Evolutionary conservation across 2,113 vertebrate genomes (phyloP).

Genomic region (Castor canadensis): DNA sequence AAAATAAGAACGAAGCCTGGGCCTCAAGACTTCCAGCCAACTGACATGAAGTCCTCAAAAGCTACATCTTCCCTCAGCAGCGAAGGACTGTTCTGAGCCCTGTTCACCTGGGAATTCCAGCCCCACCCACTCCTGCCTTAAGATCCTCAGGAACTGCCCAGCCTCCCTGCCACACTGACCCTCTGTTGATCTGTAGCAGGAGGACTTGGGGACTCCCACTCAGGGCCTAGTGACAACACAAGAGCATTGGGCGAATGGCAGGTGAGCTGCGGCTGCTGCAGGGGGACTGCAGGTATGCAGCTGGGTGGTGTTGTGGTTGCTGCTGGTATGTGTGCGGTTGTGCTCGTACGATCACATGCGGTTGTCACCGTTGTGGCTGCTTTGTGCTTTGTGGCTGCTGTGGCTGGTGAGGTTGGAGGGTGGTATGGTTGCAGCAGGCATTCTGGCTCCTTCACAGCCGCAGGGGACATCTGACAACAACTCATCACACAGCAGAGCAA

Average conservation of each 20-base stretch:
- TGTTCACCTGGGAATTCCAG: neutral
- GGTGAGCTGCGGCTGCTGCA: no score
- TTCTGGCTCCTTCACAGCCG: neutral
- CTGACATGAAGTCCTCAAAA: no score
- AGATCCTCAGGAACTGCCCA: neutral
- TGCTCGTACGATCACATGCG: neutral
- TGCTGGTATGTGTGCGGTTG: fast-evolving
- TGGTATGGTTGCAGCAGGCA: neutral
- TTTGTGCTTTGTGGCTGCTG: no score
- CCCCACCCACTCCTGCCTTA: neutral
- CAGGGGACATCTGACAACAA: neutral
- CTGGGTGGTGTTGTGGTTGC: neutral
- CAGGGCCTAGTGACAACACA: neutral
- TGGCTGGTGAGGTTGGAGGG: neutral
- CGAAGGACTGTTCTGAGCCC: neutral
- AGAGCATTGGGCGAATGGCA: fast-evolving
- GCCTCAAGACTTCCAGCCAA: neutral
- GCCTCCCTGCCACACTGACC: neutral
- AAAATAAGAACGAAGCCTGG: neutral
- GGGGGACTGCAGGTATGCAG: no score
- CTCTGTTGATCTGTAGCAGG: neutral
- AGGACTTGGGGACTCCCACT: no score
- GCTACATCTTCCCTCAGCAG: neutral
- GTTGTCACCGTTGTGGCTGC: neutral
- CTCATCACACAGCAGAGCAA: neutral